Evolutionary conservation across 2,888 invertebrate genomes (phyloP), one percentile per base, ranked within the genome.

Genomic region (Petrolisthes cinctipes): DNA sequence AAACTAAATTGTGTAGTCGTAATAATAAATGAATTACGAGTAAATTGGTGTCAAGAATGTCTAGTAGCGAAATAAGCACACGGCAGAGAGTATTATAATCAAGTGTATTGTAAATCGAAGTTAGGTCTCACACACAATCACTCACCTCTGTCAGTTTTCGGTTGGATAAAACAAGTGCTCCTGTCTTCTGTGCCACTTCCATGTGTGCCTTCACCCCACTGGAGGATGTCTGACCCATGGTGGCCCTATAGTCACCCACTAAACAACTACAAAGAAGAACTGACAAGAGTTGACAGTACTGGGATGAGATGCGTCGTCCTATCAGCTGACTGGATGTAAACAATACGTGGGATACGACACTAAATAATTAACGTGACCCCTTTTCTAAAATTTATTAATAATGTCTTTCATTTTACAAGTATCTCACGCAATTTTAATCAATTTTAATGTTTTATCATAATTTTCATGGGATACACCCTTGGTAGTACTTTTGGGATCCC

Each of bases 181-280:
- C 90, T 56, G 90, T 90, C 85, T 90, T 90, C 78, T 82, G 82
- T 9, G 90, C 90, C 23, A 86, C 89, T 23, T 90, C 90, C 84
- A 90, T 83, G 61, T 90, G 90, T 7, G 89, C 89, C 80, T 85
- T 90, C 5, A 90, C 90, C 14, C 89, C 90, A 68, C 75, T 89
- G 1, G 90, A 89, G 4, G 89, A 88, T 14, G 82, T 57, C 66
- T 89, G 89, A 14, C 90, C 90, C 90, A 90, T 90, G 54, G 14
- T 85, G 66, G 61, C 66, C 53, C 51, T 20, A 37, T 17, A 54
- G 37, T 57, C 7, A 37, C 11, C 37, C 4, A 17, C 5, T 3
- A 23, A 20, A 56, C 66, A 54, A 71, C 73, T 53, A 53, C 6
- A 17, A 51, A 17, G 37, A 4, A 17, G 51, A 71, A 37, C 11